Percentiles rank a stretch among this genome's conserved stretches.
Evolutionary conservation across 2,797 vertebrate genomes (phyloP).

Genomic region (Clangula hyemalis): DNA sequence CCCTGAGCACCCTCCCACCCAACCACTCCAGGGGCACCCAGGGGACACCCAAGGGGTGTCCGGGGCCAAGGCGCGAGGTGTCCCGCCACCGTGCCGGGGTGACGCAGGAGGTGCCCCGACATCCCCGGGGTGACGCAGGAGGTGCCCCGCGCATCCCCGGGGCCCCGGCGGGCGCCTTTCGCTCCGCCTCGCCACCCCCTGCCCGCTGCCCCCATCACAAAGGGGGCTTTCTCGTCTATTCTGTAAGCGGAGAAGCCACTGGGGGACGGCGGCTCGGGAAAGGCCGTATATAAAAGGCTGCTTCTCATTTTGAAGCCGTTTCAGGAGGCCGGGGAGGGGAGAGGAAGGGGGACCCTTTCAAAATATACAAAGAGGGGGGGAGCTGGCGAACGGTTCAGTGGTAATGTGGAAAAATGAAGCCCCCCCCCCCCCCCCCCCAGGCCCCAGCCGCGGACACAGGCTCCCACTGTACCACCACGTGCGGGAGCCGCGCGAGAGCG

Average conservation of each 20-base stretch:
- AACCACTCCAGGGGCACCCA: too few species aligned
- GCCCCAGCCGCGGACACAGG: background rate
- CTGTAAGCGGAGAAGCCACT: conserved; percentile 42
- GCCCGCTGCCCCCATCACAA: background rate
- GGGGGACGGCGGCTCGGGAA: background rate
- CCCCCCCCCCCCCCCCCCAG: background rate
- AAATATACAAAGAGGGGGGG: conserved; percentile 46
- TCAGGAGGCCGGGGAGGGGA: background rate
- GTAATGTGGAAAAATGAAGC: conserved; percentile 14
- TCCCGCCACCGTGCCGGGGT: background rate
- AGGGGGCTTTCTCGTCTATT: conserved; percentile 39
- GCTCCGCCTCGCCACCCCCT: background rate
- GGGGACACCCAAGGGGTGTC: too few species aligned
- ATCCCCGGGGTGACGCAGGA: background rate
- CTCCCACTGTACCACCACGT: background rate
- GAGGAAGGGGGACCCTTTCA: background rate
- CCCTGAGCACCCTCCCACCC: too few species aligned
- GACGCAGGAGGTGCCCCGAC: too few species aligned
- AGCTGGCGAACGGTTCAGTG: conserved; percentile 4
- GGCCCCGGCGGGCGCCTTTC: background rate
- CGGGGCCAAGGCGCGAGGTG: too few species aligned
- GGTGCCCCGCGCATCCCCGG: background rate
- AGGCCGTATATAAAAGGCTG: conserved; percentile 25
- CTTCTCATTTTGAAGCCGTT: conserved; percentile 39
- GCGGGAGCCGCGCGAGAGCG: background rate